Base-by-base conservation (phyloP, 1,140 invertebrate genomes). In the Pteromalus puparum region DNA sequence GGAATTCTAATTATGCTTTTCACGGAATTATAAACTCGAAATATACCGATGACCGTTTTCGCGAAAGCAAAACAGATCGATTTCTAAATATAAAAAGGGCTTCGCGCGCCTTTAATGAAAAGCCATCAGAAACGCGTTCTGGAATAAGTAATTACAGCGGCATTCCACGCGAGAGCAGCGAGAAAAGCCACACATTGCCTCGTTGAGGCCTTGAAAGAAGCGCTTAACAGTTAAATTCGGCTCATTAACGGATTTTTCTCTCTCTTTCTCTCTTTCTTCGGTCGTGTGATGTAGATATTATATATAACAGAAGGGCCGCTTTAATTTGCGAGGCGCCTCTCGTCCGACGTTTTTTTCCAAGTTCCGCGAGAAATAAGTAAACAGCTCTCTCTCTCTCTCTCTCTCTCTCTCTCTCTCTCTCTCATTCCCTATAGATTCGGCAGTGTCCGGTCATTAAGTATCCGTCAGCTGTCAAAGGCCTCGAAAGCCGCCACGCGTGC, bases 381-480 rank as follows among this genome's bases (percentile, higher is more conserved):
- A 61, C 21, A 61, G 7, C 53, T 61, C 53, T n/a, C 21, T 42
- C 38, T 42, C 6, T 38, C 38, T 42, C 0, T 42, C 30, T 5
- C 30, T 34, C 30, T 5, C 30, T 34, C 53, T 61, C 53, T n/a
- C 21, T 42, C 38, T 42, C 6, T 38, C 38, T 42, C 0, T 42
- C 30, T 5, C 30, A n/a, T n/a, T n/a, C n/a, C n/a, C n/a, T n/a
- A n/a, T 34, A 42, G 53, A 61, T 61, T 61, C 53, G 53, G 21
- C 53, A 6, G 18, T 61, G 18, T 21, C 53, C 53, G n/a, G 53
- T 61, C 21, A 70, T 38, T 10, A 42, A 3, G n/a, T n/a, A n/a
- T n/a, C 0, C 26, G 24, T 76, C 74, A 76, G n/a, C 42, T 76
- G 74, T 76, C 38, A 76, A 76, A 76, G 74, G 74, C 74, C 26